These are phyloP conservation scores for Danio rerio DNA, from an alignment of 2,113 vertebrate genomes.

Conservation along the genomic window DNA sequence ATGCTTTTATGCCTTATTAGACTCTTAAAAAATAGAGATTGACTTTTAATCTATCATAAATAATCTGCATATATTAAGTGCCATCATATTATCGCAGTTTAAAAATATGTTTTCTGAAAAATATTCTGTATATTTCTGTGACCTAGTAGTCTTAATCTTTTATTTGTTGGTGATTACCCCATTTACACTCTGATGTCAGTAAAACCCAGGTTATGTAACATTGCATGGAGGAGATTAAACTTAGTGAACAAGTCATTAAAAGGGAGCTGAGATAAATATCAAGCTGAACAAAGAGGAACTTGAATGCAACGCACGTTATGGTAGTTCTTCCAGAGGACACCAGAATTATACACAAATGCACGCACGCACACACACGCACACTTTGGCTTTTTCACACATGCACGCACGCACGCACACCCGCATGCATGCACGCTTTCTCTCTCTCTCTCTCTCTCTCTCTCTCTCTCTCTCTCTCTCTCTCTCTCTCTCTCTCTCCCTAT, in stretches of 20 bases:
- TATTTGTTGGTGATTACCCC: not conserved
- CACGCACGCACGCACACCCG: too few relatives aligned
- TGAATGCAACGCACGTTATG: not conserved
- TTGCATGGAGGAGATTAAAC: conserved; percentile 40
- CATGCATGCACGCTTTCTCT: too few relatives aligned
- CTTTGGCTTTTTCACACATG: not conserved
- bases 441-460: too few relatives aligned
- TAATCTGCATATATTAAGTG: not conserved
- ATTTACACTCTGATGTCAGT: conserved; percentile 17
- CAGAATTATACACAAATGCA: not conserved
- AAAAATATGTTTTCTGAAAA: not conserved
- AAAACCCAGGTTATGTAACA: conserved; percentile 55
- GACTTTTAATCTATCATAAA: not conserved
- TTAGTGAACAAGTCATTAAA: not conserved
- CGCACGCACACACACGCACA: too few relatives aligned
- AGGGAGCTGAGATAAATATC: not conserved
- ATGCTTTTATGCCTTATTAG: too few relatives aligned
- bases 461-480: too few relatives aligned
- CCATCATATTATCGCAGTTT: not conserved
- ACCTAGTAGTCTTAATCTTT: not conserved
- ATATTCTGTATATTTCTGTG: not conserved
- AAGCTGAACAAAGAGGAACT: conserved; percentile 16
- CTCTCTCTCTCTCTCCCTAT: too few relatives aligned
- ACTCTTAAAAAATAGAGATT: too few relatives aligned
- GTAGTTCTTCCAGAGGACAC: not conserved